A percentile compares a stretch with the other conserved stretches of the same genome.
These are phyloP conservation scores for Apamea monoglypha DNA, from an alignment of 2,888 invertebrate genomes.

Conservation along the genomic window DNA sequence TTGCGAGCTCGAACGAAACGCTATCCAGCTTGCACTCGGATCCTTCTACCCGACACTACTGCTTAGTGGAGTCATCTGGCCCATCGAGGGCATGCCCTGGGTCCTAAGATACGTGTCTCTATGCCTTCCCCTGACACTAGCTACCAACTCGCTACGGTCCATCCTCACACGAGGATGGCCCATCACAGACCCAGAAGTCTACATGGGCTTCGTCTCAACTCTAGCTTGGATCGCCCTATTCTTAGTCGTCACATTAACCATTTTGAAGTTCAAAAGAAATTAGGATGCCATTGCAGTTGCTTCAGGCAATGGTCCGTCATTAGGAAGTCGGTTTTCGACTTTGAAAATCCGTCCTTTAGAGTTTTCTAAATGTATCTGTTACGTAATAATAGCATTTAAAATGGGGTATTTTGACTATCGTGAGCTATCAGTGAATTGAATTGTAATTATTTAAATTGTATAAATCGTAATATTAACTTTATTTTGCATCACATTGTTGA, in stretches of 20 bases:
- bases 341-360: constrained; percentile 52
- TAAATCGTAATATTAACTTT: constrained; percentile 20
- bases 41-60: constrained; percentile 98
- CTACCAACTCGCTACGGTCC: constrained; percentile 97
- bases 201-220: constrained; percentile 96
- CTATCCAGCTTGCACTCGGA: constrained; percentile 97
- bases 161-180: constrained; percentile 97
- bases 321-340: constrained; percentile 46
- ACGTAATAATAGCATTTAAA: constrained; percentile 58
- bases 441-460: constrained; percentile 23
- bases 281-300: constrained; percentile 80
- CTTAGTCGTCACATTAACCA: constrained; percentile 94
- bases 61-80: constrained; percentile 98
- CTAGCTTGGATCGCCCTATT: constrained; percentile 96
- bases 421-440: constrained; percentile 47
- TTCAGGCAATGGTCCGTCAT: constrained; percentile 57
- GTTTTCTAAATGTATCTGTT: constrained; percentile 52
- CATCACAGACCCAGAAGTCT: constrained; percentile 95
- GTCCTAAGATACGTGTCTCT: constrained; percentile 95
- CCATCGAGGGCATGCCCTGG: constrained; percentile 98
- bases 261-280: constrained; percentile 95
- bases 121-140: constrained; percentile 96
- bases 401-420: constrained; percentile 49
- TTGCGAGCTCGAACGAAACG: constrained; percentile 97
- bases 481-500: constrained; percentile 40